Evolutionary conservation across 2,888 invertebrate species (phyloP).

Genomic region (Thereva unica): DNA sequence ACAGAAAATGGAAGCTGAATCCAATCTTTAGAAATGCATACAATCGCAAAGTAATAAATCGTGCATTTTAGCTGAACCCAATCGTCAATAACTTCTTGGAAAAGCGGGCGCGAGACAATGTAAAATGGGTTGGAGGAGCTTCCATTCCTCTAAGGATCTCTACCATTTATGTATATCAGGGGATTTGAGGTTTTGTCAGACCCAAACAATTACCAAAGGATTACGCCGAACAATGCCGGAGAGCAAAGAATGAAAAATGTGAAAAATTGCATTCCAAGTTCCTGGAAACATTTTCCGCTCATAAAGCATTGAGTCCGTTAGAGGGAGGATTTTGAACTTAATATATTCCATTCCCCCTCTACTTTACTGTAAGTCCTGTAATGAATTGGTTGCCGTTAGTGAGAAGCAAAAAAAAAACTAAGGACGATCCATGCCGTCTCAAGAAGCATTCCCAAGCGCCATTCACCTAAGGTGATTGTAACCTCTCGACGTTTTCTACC

Average conservation of each 20-base stretch:
- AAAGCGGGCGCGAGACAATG: slow-evolving; percentile 17
- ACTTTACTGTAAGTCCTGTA: too few species aligned
- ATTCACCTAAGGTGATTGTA: too few species aligned
- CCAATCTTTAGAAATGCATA: background rate
- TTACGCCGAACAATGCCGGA: slow-evolving; percentile 28
- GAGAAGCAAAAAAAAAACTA: too few species aligned
- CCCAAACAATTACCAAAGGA: slow-evolving; percentile 33
- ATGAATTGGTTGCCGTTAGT: too few species aligned
- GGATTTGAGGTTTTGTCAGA: slow-evolving; percentile 33
- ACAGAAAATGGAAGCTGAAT: too few species aligned
- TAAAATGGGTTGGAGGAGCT: slow-evolving; percentile 15
- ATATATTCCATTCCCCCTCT: too few species aligned
- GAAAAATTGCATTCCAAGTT: slow-evolving; percentile 31
- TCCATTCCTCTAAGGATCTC: slow-evolving; percentile 12
- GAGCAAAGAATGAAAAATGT: slow-evolving; percentile 35
- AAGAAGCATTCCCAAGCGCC: too few species aligned
- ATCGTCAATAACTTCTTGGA: slow-evolving; percentile 16
- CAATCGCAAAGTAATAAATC: slow-evolving; percentile 32
- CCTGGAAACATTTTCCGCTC: slow-evolving; percentile 17
- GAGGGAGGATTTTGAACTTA: too few species aligned
- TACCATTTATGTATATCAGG: slow-evolving; percentile 22
- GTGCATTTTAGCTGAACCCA: slow-evolving; percentile 17
- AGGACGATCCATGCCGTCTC: too few species aligned
- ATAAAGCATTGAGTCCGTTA: slow-evolving; percentile 9
- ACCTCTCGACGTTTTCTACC: too few species aligned